These are phyloP conservation scores for Nasonovia ribisnigri DNA, from an alignment of 2,888 invertebrate species.

Conservation along the genomic window DNA sequence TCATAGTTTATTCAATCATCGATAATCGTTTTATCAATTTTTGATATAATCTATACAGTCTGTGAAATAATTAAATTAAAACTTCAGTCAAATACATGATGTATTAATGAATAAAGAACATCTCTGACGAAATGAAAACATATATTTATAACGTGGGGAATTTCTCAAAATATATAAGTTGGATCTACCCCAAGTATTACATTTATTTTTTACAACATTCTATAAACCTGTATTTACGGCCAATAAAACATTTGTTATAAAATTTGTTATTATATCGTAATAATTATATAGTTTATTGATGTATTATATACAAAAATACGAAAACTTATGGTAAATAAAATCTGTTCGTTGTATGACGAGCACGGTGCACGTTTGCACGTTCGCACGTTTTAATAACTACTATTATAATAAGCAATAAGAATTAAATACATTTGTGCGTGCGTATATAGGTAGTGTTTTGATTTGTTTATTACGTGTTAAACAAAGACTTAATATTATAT, in stretches of 20 bases:
- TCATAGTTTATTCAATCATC: background rate
- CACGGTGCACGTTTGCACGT: background rate
- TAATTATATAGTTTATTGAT: background rate
- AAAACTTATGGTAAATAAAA: background rate
- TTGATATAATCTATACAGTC: background rate
- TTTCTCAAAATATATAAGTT: conserved; percentile 18
- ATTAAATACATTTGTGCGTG: background rate
- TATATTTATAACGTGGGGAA: conserved; percentile 1
- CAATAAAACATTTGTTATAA: background rate
- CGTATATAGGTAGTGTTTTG: background rate
- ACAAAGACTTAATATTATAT: background rate
- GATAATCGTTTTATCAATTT: background rate
- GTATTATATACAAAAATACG: background rate
- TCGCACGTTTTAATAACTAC: background rate
- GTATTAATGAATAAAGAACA: background rate
- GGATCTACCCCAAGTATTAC: conserved; percentile 13
- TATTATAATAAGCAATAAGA: background rate
- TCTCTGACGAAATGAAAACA: background rate
- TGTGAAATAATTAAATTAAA: background rate
- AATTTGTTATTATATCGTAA: background rate
- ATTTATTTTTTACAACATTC: background rate
- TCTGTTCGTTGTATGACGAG: background rate
- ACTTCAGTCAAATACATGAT: background rate
- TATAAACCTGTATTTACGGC: background rate
- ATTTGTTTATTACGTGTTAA: background rate